Conservation (phyloP, 2,797 vertebrate genomes). For the Chiroxiphia lanceolata region DNA sequence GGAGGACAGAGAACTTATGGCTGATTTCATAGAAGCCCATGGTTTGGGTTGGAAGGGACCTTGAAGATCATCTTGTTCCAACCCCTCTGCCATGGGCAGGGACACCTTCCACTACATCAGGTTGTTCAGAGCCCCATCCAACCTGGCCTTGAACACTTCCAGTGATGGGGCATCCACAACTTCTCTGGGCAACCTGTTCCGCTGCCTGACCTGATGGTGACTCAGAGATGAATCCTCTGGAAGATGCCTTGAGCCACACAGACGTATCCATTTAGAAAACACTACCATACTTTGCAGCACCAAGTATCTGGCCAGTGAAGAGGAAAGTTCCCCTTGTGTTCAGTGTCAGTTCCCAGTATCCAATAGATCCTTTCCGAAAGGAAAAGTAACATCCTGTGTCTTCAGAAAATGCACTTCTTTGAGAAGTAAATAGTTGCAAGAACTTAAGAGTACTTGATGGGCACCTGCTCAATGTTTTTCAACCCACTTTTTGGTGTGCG, state of each 20-base stretch:
- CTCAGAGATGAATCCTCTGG: background rate
- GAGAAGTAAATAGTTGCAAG: background rate
- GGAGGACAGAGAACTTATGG: background rate
- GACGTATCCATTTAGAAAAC: background rate
- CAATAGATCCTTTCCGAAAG: background rate
- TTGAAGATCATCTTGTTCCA: background rate
- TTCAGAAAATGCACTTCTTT: background rate
- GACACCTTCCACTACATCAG: background rate
- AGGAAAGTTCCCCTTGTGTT: background rate
- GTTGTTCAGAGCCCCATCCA: background rate
- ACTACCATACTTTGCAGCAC: background rate
- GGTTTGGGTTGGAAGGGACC: background rate
- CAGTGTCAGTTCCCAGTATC: background rate
- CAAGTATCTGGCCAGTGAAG: background rate
- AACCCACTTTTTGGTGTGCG: background rate
- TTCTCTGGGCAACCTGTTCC: background rate
- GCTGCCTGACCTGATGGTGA: background rate
- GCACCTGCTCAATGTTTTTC: background rate
- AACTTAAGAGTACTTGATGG: background rate
- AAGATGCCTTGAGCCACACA: background rate
- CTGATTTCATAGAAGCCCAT: background rate
- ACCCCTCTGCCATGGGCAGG: background rate
- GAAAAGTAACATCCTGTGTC: background rate
- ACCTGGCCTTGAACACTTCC: background rate
- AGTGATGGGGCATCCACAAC: background rate